These are phyloP conservation scores for Dryococelus australis DNA, from an alignment of 2,888 invertebrate genomes.

Conservation along the genomic window DNA sequence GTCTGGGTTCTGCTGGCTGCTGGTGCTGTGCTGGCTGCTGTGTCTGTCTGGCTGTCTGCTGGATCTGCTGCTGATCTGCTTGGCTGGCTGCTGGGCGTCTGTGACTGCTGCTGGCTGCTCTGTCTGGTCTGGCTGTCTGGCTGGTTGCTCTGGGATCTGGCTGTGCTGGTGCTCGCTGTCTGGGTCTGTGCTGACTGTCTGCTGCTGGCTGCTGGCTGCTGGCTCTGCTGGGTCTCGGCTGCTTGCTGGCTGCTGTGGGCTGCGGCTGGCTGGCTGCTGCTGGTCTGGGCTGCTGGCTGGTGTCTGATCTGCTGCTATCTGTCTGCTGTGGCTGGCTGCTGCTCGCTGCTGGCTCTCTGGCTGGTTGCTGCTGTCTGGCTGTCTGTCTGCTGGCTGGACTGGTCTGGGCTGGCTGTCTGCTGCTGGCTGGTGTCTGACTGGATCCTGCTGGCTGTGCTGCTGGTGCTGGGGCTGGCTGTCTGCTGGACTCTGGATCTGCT, in stretches of 20 bases:
- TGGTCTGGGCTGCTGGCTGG: not conserved
- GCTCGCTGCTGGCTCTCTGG: not conserved
- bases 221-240: not conserved
- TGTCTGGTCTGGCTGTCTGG: no score
- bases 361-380: conserved; percentile 11
- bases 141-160: not conserved
- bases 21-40: not conserved
- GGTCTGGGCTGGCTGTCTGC: not conserved
- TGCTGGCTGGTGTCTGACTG: not conserved
- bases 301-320: not conserved
- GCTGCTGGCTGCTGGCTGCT: conserved; percentile 17
- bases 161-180: not conserved
- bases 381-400: not conserved
- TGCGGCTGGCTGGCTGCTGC: not conserved
- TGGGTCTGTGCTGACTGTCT: not conserved
- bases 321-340: not conserved
- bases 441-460: not conserved
- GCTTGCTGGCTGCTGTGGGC: not conserved
- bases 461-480: not conserved
- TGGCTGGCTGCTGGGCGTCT: not conserved
- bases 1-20: not conserved
- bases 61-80: not conserved
- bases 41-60: no score
- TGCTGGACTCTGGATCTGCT: not conserved
- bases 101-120: not conserved